phyloP scores from a whole-genome alignment of 2,113 vertebrate species.

The Promerops cafer region DNA sequence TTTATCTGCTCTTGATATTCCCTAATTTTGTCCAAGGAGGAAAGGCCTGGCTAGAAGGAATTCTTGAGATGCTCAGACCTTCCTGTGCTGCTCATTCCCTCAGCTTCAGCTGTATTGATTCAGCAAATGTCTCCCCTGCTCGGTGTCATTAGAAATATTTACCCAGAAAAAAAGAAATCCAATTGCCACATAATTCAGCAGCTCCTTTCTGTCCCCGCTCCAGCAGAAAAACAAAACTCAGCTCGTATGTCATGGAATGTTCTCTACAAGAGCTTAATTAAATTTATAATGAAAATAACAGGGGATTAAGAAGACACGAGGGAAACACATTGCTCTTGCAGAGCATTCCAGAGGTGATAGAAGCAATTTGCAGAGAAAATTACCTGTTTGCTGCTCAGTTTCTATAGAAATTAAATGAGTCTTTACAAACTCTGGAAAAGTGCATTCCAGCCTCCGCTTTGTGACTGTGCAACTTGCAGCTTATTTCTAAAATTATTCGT shows the following conservation, averaged over 20 bases:
- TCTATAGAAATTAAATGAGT: slow-evolving; percentile 50
- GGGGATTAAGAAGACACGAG: slow-evolving; percentile 3
- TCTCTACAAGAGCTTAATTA: slow-evolving; percentile 38
- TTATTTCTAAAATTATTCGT: neutral
- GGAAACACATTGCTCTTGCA: slow-evolving; percentile 10
- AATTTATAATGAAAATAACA: slow-evolving; percentile 48
- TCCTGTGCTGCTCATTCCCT: neutral
- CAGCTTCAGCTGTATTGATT: neutral
- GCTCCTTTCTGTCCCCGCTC: neutral
- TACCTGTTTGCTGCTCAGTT: slow-evolving; percentile 53
- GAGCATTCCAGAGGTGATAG: neutral
- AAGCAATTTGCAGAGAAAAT: slow-evolving; percentile 48
- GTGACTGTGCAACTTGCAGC: slow-evolving; percentile 27
- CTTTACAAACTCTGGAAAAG: slow-evolving; percentile 33
- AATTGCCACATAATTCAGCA: neutral
- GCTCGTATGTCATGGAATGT: neutral
- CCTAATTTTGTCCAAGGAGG: neutral
- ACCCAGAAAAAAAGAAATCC: neutral
- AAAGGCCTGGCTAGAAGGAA: neutral
- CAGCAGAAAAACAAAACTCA: neutral
- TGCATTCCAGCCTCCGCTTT: slow-evolving; percentile 24
- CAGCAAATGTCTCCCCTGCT: neutral
- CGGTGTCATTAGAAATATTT: neutral
- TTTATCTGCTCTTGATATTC: neutral
- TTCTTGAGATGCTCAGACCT: neutral